Base-by-base conservation (phyloP, 2,113 vertebrate species). In the Ptilorrhoa leucosticta region DNA sequence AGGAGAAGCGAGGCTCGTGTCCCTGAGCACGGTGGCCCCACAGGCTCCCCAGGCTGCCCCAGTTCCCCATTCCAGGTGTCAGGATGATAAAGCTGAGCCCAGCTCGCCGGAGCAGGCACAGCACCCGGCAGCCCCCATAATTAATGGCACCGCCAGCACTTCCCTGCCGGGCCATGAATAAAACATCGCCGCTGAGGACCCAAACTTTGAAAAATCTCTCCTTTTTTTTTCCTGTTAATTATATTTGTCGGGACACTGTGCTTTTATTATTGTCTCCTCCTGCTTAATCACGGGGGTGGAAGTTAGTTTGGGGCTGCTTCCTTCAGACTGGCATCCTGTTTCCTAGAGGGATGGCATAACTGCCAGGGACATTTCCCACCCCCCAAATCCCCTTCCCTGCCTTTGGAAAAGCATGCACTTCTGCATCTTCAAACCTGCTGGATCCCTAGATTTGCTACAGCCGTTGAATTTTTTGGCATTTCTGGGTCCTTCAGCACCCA, bases 91-190 rank as follows among this genome's bases (percentile, higher is more conserved):
- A 97, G 70, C 51, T 6, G 2, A 61, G 60, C 73, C 2, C 6
- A 75, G 87, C 56, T 68, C 33, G 0, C 76, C 0, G 0, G 83
- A 92, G 89, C 95, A 70, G 86, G 45, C 53, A 0, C 77, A 88
- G 92, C 91, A 79, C 77, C 93, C 51, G 0, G 70, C 81, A 33
- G 69, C 66, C 90, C 89, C 89, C 54, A 0, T 96, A 97, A 97
- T 97, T 97, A 89, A 97, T 97, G 90, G 91, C 71, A 28, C 83
- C 12, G 33, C 50, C 87, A 90, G 87, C 83, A 19, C 63, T 89
- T 90, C 91, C 95, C 93, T 83, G 95, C 86, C 1, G 3, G 64
- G 94, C 93, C 57, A 97, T 97, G 97, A 97, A 97, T 97, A 95
- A 97, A 96, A 95, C 91, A 93, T 96, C 7, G 15, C 13, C 58